phyloP scores from a whole-genome alignment of 2,113 vertebrate genomes.

The Telmatochromis sp. region DNA sequence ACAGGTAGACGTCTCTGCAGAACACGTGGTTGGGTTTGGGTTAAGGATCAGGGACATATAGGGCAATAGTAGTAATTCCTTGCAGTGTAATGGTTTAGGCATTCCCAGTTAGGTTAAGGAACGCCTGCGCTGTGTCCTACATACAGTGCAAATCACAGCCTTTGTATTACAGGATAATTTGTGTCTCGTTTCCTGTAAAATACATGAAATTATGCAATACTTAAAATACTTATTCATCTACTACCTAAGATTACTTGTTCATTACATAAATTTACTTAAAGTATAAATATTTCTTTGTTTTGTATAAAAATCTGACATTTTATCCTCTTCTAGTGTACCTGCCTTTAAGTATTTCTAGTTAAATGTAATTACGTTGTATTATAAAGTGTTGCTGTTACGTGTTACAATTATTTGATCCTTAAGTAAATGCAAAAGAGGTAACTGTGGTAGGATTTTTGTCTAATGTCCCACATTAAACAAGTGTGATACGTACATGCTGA shows the following conservation, averaged over 20 bases:
- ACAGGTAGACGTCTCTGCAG: background rate
- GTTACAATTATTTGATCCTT: background rate
- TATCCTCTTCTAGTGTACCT: background rate
- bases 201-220: background rate
- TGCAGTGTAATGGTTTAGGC: background rate
- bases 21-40: background rate
- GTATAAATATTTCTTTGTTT: background rate
- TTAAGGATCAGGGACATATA: background rate
- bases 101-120: background rate
- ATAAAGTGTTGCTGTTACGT: background rate
- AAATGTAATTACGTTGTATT: background rate
- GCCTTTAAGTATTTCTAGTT: background rate
- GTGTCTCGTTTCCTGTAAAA: background rate
- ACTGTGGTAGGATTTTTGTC: background rate
- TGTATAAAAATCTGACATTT: fast-evolving
- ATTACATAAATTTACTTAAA: background rate
- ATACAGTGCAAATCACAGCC: background rate
- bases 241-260: background rate
- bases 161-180: background rate
- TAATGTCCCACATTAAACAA: background rate
- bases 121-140: fast-evolving
- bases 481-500: fast-evolving
- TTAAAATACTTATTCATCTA: background rate
- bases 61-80: background rate
- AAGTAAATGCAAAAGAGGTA: background rate